Conservation (phyloP, 2,888 invertebrate species). For the Diloba caeruleocephala region DNA sequence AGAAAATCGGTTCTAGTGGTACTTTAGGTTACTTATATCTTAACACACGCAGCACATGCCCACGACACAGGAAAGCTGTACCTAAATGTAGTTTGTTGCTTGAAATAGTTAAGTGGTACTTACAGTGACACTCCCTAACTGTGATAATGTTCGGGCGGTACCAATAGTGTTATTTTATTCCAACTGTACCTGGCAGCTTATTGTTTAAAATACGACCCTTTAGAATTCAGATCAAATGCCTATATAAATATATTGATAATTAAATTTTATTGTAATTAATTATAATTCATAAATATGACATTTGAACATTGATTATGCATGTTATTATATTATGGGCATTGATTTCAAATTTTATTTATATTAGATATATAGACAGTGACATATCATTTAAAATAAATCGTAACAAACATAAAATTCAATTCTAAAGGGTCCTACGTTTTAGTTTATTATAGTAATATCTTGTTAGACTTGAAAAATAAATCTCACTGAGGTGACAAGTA, state of each 20-base stretch:
- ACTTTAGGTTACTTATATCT: no score
- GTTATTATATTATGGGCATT: neutral
- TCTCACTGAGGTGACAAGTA: conserved; percentile 14
- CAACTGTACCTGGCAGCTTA: conserved; percentile 8
- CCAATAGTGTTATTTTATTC: conserved; percentile 2
- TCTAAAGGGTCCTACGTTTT: conserved; percentile 1
- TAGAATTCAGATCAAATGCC: conserved; percentile 3
- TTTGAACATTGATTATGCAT: neutral
- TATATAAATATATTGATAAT: no score
- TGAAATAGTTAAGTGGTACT: neutral
- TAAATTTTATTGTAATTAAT: no score
- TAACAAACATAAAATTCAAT: neutral
- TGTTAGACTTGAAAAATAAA: conserved; percentile 11
- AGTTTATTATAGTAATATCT: neutral
- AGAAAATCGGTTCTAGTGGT: no score
- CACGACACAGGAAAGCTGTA: no score
- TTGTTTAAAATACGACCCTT: conserved; percentile 2
- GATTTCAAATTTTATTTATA: neutral
- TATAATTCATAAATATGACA: neutral
- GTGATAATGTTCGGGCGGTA: conserved; percentile 1
- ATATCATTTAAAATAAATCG: neutral
- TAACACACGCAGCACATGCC: no score
- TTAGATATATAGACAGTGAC: neutral
- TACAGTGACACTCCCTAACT: neutral
- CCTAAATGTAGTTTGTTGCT: no score